phyloP scores from a whole-genome alignment of 2,888 invertebrate species.

The Troides oblongomaculatus region DNA sequence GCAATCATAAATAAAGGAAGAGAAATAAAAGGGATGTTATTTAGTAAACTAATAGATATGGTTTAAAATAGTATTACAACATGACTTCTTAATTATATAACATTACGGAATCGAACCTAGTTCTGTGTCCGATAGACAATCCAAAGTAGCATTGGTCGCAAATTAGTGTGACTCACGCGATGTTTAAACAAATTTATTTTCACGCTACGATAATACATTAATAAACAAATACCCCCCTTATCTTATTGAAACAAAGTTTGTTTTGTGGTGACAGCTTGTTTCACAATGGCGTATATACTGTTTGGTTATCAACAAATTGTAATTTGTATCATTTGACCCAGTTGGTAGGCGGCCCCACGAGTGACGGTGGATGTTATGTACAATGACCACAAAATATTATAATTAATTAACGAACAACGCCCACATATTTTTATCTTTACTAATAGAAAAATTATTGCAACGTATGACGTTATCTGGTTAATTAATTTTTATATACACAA shows the following conservation, averaged over 20 bases:
- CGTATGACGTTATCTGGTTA: too few relatives aligned
- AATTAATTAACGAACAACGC: constrained; percentile 29
- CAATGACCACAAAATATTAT: background rate
- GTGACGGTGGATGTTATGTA: constrained; percentile 29
- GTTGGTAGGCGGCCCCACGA: constrained; percentile 45
- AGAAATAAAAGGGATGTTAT: too few relatives aligned
- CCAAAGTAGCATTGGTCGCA: constrained; percentile 17
- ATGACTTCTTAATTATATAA: background rate
- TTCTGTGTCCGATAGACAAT: constrained; percentile 1
- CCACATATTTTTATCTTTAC: constrained; percentile 31
- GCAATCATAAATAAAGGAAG: too few relatives aligned
- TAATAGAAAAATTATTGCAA: too few relatives aligned
- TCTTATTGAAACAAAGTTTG: background rate
- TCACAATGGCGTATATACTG: constrained; percentile 23
- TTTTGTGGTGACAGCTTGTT: constrained; percentile 13
- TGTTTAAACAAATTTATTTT: constrained; percentile 20
- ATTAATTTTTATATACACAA: too few relatives aligned
- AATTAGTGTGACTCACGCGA: constrained; percentile 29
- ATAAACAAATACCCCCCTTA: background rate
- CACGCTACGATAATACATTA: constrained; percentile 25
- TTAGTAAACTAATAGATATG: too few relatives aligned
- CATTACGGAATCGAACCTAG: constrained; percentile 1
- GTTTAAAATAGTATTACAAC: too few relatives aligned
- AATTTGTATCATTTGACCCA: constrained; percentile 65
- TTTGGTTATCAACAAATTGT: constrained; percentile 48